phyloP scores from a whole-genome alignment of 2,797 vertebrate species.

The Taeniopygia guttata region DNA sequence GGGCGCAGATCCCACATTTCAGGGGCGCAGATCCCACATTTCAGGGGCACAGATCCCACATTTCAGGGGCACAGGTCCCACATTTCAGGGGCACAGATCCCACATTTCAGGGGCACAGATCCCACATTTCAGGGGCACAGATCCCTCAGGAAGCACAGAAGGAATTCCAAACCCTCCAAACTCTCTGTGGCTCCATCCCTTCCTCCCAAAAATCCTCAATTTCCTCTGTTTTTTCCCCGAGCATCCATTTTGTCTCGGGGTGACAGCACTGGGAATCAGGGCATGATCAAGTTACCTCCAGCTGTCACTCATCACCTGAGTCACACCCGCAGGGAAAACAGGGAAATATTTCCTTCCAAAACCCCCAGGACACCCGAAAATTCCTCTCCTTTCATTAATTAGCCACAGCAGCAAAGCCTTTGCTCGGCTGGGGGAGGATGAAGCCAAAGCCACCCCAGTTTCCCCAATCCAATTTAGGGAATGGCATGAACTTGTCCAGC shows the following conservation, averaged over 20 bases:
- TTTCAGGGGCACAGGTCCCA: too few species aligned
- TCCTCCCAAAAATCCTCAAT: rapidly evolving
- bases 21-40: neutral
- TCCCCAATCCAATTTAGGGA: conserved; percentile 19
- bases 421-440: rapidly evolving
- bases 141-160: neutral
- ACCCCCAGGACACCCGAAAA: neutral
- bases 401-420: neutral
- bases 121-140: neutral
- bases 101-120: neutral
- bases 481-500: conserved; percentile 22
- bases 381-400: rapidly evolving
- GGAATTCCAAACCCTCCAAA: neutral
- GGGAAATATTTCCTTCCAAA: neutral
- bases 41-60: neutral
- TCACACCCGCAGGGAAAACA: neutral
- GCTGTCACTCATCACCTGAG: conserved; percentile 9
- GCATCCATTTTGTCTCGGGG: neutral
- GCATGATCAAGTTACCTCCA: neutral
- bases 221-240: rapidly evolving
- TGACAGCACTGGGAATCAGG: neutral
- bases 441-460: neutral
- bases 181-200: rapidly evolving
- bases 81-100: too few species aligned
- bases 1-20: too few species aligned